Evolutionary conservation across 2,888 invertebrate species (phyloP).

Genomic region (Neoaliturus tenellus): DNA sequence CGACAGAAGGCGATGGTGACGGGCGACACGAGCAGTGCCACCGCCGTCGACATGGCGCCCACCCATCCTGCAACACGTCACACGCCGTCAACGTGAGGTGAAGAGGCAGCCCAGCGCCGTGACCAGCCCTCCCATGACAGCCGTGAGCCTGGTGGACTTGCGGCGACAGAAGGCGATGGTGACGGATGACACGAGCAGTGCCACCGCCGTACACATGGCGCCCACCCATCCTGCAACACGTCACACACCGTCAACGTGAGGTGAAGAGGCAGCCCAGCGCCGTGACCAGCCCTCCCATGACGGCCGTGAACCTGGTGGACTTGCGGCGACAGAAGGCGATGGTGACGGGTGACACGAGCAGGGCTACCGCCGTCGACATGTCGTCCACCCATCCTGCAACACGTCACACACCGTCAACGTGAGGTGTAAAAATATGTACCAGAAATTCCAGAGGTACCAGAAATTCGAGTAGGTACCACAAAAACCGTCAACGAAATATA

Average conservation of each 20-base stretch:
- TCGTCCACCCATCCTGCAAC: slow-evolving; percentile 91
- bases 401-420: too few relatives aligned
- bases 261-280: slow-evolving; percentile 78
- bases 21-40: slow-evolving; percentile 89
- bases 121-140: slow-evolving; percentile 90
- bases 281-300: slow-evolving; percentile 87
- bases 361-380: slow-evolving; percentile 86
- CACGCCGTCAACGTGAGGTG: too few relatives aligned
- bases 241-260: too few relatives aligned
- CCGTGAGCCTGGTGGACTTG: slow-evolving; percentile 91
- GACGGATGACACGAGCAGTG: slow-evolving; percentile 89
- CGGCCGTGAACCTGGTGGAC: slow-evolving; percentile 91
- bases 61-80: slow-evolving; percentile 90
- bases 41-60: slow-evolving; percentile 86
- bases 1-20: slow-evolving; percentile 90
- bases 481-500: too few relatives aligned
- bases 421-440: slow-evolving; percentile 95
- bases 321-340: slow-evolving; percentile 90
- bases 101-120: slow-evolving; percentile 74
- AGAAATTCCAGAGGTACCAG: too few relatives aligned
- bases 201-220: slow-evolving; percentile 85
- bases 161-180: slow-evolving; percentile 90
- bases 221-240: slow-evolving; percentile 90
- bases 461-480: too few relatives aligned
- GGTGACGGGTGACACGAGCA: slow-evolving; percentile 88